These are phyloP conservation scores for Heteromyza rotundicornis DNA, from an alignment of 2,888 invertebrate species.

Conservation along the genomic window DNA sequence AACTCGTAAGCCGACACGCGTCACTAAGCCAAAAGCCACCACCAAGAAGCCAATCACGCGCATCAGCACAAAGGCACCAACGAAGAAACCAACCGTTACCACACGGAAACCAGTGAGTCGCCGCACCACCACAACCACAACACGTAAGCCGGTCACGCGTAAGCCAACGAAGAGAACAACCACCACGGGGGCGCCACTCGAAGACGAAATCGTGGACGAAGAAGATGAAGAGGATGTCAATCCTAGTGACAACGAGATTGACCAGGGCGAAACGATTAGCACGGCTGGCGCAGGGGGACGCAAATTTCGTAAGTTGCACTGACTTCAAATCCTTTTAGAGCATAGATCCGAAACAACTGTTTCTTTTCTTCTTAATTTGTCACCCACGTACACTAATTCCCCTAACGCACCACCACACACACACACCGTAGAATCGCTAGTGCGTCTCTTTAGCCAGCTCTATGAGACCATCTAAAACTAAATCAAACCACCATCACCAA, in stretches of 20 bases:
- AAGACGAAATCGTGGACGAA: constrained; percentile 54
- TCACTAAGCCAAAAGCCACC: constrained; percentile 47
- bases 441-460: constrained; percentile 24
- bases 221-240: constrained; percentile 56
- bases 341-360: constrained; percentile 49
- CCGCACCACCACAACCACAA: constrained; percentile 58
- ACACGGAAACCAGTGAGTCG: constrained; percentile 49
- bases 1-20: constrained; percentile 48
- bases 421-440: neutral
- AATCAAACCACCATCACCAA: too few species aligned
- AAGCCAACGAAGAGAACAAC: constrained; percentile 54
- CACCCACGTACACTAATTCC: constrained; percentile 32
- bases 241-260: constrained; percentile 54
- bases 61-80: constrained; percentile 51
- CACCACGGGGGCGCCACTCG: constrained; percentile 41
- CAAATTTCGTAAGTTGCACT: constrained; percentile 59
- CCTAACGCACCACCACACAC: constrained; percentile 9
- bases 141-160: constrained; percentile 59
- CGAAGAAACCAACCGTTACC: constrained; percentile 46
- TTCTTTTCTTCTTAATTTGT: constrained; percentile 41
- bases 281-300: constrained; percentile 48
- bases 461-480: constrained; percentile 20
- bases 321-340: constrained; percentile 15
- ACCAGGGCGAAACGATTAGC: constrained; percentile 43
- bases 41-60: constrained; percentile 57